Evolutionary conservation across 1,140 invertebrate genomes (phyloP).

Genomic region (Eumaeus atala): DNA sequence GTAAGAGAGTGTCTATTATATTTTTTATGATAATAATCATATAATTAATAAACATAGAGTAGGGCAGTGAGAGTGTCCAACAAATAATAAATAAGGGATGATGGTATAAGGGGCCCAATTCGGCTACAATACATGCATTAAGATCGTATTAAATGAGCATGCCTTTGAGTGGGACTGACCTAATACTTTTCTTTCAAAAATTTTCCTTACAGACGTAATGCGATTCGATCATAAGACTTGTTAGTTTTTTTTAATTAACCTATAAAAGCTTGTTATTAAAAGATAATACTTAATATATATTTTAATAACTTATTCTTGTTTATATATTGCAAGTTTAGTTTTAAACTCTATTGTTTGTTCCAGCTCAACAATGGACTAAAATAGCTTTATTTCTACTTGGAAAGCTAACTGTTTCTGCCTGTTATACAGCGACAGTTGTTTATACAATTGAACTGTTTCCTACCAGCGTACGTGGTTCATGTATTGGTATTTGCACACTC

Average conservation of each 20-base stretch:
- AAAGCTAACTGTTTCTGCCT: slow-evolving; percentile 81
- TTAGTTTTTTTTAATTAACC: no score
- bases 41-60: no score
- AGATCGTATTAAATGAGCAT: no score
- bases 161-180: no score
- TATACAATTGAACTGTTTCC: slow-evolving; percentile 84
- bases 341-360: not conserved
- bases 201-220: no score
- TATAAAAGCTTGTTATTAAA: no score
- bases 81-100: not conserved
- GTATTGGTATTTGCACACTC: slow-evolving; percentile 81
- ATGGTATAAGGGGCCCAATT: not conserved
- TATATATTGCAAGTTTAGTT: not conserved
- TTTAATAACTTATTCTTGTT: not conserved
- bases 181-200: no score
- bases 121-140: not conserved
- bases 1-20: slow-evolving; percentile 33
- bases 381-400: slow-evolving; percentile 79
- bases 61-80: no score
- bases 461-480: slow-evolving; percentile 78
- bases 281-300: no score
- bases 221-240: no score
- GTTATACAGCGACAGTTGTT: slow-evolving; percentile 80
- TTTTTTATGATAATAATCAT: not conserved
- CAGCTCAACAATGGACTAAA: slow-evolving; percentile 46